Evolutionary conservation across 2,888 invertebrate species (phyloP).

Genomic region (Lottia gigantea): DNA sequence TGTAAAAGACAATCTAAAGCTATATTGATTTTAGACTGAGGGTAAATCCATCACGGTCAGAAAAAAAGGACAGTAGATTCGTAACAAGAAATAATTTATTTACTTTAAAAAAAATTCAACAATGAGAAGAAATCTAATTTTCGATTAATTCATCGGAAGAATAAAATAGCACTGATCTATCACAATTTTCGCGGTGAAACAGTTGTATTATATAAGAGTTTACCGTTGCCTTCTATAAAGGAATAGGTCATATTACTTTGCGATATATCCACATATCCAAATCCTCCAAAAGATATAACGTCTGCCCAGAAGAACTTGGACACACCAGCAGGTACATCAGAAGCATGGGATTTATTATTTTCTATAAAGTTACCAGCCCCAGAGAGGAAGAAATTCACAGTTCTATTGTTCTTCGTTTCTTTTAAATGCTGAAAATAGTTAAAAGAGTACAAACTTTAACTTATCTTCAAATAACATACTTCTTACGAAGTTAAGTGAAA

Average conservation of each 20-base stretch:
- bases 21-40: too few relatives aligned
- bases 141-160: too few relatives aligned
- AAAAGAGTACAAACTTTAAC: not conserved
- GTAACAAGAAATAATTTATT: too few relatives aligned
- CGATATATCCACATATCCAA: conserved; percentile 52
- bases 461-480: not conserved
- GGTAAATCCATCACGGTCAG: too few relatives aligned
- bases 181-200: conserved; percentile 38
- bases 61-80: too few relatives aligned
- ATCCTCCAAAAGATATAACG: conserved; percentile 58
- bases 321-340: conserved; percentile 50
- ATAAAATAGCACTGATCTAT: too few relatives aligned
- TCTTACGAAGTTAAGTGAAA: too few relatives aligned
- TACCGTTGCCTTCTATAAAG: conserved; percentile 46
- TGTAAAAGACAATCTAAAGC: too few relatives aligned
- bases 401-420: conserved; percentile 33
- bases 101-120: too few relatives aligned
- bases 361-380: conserved; percentile 68
- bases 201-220: conserved; percentile 39
- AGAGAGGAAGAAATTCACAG: conserved; percentile 66
- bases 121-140: too few relatives aligned
- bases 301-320: conserved; percentile 63
- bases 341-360: conserved; percentile 53
- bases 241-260: conserved; percentile 44
- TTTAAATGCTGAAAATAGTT: conserved; percentile 47